phyloP scores from a whole-genome alignment of 2,113 vertebrate genomes.

The Chionis minor region DNA sequence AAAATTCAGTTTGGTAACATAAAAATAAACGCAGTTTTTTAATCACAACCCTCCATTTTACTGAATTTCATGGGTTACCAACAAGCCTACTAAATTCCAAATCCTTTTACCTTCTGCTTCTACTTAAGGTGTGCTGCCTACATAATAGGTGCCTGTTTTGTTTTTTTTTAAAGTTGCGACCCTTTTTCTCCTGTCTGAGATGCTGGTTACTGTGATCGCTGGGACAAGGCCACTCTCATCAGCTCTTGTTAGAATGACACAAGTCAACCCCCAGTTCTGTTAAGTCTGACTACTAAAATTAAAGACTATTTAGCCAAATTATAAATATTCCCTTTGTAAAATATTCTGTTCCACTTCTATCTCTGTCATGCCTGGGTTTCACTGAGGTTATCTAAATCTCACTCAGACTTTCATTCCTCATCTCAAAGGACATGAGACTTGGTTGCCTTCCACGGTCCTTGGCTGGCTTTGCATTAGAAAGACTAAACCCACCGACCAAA shows the following conservation, averaged over 20 bases:
- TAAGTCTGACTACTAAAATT: neutral
- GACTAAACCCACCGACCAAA: neutral
- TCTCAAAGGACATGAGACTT: neutral
- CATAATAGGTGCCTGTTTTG: neutral
- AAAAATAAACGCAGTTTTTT: conserved; percentile 69
- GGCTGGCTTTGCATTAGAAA: neutral
- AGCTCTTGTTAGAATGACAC: neutral
- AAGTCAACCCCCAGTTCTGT: neutral
- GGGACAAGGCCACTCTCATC: neutral
- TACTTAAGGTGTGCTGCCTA: neutral
- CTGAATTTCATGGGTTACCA: conserved; percentile 58
- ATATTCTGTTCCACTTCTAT: neutral
- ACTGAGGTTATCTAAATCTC: neutral
- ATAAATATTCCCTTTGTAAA: neutral
- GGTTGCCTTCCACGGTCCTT: neutral
- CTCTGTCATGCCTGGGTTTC: neutral
- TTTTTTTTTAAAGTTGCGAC: neutral
- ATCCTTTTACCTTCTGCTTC: conserved; percentile 41
- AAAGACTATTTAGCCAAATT: neutral
- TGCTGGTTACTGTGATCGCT: neutral
- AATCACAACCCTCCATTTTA: conserved; percentile 66
- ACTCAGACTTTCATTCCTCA: neutral
- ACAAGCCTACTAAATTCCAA: conserved; percentile 32
- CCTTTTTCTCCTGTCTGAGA: neutral
- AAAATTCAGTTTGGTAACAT: conserved; percentile 75